phyloP scores from a whole-genome alignment of 2,797 vertebrate species.

The Coregonus ussuriensis region DNA sequence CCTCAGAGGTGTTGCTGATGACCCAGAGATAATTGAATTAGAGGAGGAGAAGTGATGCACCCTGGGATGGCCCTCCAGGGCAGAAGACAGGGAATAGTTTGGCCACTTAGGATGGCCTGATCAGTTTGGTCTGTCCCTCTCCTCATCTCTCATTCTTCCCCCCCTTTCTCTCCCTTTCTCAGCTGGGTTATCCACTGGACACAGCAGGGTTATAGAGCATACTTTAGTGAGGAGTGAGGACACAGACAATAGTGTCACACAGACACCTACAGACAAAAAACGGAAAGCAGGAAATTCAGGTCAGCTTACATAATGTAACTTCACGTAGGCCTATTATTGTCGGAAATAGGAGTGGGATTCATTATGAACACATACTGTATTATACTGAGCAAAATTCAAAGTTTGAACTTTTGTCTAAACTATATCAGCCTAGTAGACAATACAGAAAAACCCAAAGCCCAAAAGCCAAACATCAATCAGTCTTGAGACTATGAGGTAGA shows the following conservation, averaged over 20 bases:
- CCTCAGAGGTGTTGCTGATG: slow-evolving; percentile 17
- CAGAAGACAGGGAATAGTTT: background rate
- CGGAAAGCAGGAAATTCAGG: background rate
- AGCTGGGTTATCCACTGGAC: background rate
- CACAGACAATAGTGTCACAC: background rate
- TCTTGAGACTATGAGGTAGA: slow-evolving; percentile 4
- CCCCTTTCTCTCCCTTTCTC: background rate
- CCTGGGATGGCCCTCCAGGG: slow-evolving; percentile 10
- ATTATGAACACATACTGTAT: background rate
- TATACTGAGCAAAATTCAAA: background rate
- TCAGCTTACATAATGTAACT: background rate
- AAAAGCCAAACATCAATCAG: background rate
- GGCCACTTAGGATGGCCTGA: background rate
- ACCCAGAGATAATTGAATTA: slow-evolving; percentile 37
- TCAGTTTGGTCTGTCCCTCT: background rate
- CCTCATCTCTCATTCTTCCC: background rate
- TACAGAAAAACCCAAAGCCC: background rate
- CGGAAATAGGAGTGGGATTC: background rate
- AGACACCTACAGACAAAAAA: background rate
- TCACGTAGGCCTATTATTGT: background rate
- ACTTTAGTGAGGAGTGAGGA: background rate
- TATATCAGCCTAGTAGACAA: background rate
- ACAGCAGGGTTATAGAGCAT: background rate
- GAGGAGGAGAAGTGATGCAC: background rate
- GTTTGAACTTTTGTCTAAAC: background rate